These are phyloP conservation scores for Euleptes europaea DNA, from an alignment of 2,113 vertebrate genomes.

Conservation along the genomic window DNA sequence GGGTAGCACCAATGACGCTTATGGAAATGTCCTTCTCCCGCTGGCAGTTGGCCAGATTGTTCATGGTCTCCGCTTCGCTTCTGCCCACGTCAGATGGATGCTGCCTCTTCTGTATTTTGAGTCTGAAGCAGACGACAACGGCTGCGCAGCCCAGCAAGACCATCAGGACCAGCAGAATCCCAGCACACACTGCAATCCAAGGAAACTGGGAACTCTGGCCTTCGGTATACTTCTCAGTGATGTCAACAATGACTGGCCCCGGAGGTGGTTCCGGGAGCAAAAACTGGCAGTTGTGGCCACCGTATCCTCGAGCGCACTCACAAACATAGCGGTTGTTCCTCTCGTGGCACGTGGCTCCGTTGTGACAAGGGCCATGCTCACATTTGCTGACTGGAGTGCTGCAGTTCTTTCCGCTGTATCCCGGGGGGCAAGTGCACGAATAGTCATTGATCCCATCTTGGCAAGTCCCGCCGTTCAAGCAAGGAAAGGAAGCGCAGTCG, in stretches of 20 bases:
- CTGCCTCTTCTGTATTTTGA: slow-evolving; percentile 85
- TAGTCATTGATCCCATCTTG: slow-evolving; percentile 87
- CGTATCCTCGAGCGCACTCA: slow-evolving; percentile 89
- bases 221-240: slow-evolving; percentile 80
- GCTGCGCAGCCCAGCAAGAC: slow-evolving; percentile 89
- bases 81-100: slow-evolving; percentile 79
- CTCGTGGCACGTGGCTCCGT: slow-evolving; percentile 95
- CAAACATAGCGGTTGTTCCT: slow-evolving; percentile 89
- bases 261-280: slow-evolving; percentile 83
- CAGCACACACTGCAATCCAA: slow-evolving; percentile 91
- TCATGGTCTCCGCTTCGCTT: slow-evolving; percentile 95
- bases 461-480: slow-evolving; percentile 91
- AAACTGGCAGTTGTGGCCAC: slow-evolving; percentile 95
- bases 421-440: slow-evolving; percentile 91
- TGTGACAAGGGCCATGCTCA: slow-evolving; percentile 92
- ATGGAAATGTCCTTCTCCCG: slow-evolving; percentile 89
- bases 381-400: slow-evolving; percentile 88
- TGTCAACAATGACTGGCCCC: slow-evolving; percentile 79
- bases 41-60: slow-evolving; percentile 93
- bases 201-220: slow-evolving; percentile 81
- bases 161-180: slow-evolving; percentile 89
- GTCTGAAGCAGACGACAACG: slow-evolving; percentile 85
- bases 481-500: slow-evolving; percentile 87
- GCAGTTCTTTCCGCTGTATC: slow-evolving; percentile 94
- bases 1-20: slow-evolving; percentile 85